These are phyloP conservation scores for Clarias macrocephalus DNA, from an alignment of 2,113 vertebrate genomes.

Conservation along the genomic window DNA sequence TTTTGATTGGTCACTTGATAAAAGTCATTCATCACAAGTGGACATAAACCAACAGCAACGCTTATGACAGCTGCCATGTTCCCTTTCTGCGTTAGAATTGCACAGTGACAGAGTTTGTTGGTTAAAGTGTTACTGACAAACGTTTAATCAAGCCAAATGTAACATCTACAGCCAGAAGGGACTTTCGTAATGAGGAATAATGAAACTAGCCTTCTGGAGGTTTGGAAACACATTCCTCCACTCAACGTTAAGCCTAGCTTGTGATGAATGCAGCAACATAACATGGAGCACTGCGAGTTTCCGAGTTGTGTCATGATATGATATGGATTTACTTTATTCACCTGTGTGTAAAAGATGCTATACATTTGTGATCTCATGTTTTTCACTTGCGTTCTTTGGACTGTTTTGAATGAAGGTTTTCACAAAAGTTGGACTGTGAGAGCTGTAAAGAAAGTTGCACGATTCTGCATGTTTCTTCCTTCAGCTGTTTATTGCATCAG, in stretches of 20 bases:
- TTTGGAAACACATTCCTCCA: constrained; percentile 39
- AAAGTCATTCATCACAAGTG: constrained; percentile 54
- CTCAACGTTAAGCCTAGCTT: constrained; percentile 31
- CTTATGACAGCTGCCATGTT: constrained; percentile 54
- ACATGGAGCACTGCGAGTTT: constrained; percentile 32
- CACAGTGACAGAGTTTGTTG: constrained; percentile 51
- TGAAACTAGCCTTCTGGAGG: constrained; percentile 56
- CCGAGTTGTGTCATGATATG: constrained; percentile 6
- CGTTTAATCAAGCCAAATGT: constrained; percentile 56
- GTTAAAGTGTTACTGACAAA: constrained; percentile 56
- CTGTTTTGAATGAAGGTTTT: not conserved
- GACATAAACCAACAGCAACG: constrained; percentile 42
- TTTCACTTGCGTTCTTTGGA: not conserved
- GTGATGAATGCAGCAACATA: constrained; percentile 27
- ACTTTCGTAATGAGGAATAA: constrained; percentile 55
- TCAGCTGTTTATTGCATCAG: constrained; percentile 48
- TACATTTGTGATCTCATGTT: not conserved
- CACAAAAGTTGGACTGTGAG: not conserved
- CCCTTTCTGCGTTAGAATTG: constrained; percentile 45
- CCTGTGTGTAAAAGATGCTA: not conserved
- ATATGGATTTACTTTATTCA: constrained; percentile 17
- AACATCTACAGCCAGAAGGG: constrained; percentile 59
- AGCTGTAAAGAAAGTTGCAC: not conserved
- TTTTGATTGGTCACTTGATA: constrained; percentile 56
- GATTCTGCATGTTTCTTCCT: constrained; percentile 26